Base-by-base conservation (phyloP, 2,113 vertebrate genomes). In the Lynx canadensis region DNA sequence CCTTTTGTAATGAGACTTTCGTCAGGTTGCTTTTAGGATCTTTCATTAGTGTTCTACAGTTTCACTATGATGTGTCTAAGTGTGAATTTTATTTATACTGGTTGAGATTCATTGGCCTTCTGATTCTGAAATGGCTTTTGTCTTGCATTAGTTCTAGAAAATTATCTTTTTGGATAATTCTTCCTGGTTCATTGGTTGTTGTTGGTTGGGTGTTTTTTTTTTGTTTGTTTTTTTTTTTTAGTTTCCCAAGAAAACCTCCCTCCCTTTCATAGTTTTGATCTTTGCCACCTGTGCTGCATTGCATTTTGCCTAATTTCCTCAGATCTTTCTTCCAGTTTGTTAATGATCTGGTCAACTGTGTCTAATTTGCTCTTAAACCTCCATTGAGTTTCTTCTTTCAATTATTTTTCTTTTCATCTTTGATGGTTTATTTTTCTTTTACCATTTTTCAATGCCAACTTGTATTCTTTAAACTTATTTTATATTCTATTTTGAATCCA, bases 331-430 rank as follows among this genome's bases (percentile, higher is more conserved):
- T 92, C 66, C 8, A 50, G 16, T 63, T 91, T 57, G 63, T 31
- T 85, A n/a, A 45, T 68, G 8, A 79, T 57, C 9, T 63, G 38
- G 57, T 71, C 11, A 74, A 0, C 19, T 57, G 41, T 87, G 23
- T 63, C 63, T 73, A 10, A 29, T 94, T 79, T 88, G 63, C 11
- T 87, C 3, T 71, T 91, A 83, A 63, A 27, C 27, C 33, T 76
- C n/a, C 84, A 73, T 38, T 87, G 36, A 95, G 33, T 93, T 92
- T 94, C 60, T 94, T 82, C 87, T n/a, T 90, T 95, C 50, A 86
- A 0, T 92, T 36, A 36, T 71, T 71, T 76, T 95, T 86, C 45
- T 45, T 73, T 82, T 27, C 27, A 55, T 74, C 41, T 90, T 80
- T 81, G 8, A 1, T 69, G 23, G 65, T 73, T 48, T 45, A 15